Conservation (phyloP, 2,113 vertebrate genomes). For the Otocyon megalotis region DNA sequence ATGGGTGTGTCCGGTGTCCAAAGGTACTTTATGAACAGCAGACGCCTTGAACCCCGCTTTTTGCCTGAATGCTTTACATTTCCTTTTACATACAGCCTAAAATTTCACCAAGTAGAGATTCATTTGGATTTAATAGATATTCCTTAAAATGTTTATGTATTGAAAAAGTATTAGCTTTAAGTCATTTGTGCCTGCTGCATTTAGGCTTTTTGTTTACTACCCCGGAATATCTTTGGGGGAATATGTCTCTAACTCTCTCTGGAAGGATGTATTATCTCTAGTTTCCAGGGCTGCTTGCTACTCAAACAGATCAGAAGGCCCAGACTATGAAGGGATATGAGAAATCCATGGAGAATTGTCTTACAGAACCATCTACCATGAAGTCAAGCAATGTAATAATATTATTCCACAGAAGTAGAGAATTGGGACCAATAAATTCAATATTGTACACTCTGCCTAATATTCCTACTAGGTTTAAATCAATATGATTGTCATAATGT, state of each 20-base stretch:
- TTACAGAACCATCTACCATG: neutral
- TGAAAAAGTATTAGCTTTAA: constrained; percentile 43
- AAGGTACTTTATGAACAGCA: neutral
- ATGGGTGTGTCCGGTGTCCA: constrained; percentile 10
- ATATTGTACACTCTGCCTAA: neutral
- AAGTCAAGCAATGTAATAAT: neutral
- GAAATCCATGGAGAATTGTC: neutral
- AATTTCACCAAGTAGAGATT: neutral
- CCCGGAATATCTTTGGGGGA: neutral
- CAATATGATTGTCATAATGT: neutral
- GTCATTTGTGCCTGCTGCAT: neutral
- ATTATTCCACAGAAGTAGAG: neutral
- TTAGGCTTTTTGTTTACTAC: neutral
- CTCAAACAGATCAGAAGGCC: neutral
- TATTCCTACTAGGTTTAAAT: neutral
- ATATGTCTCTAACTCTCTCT: neutral
- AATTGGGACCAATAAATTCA: neutral
- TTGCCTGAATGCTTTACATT: neutral
- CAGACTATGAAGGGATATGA: neutral
- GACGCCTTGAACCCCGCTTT: neutral
- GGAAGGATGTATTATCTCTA: neutral
- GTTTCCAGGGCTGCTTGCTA: neutral
- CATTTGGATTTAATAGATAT: neutral
- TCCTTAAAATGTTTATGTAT: neutral
- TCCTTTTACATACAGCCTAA: neutral